Evolutionary conservation across 2,797 vertebrate genomes (phyloP).

Genomic region (Aeoliscus strigatus): DNA sequence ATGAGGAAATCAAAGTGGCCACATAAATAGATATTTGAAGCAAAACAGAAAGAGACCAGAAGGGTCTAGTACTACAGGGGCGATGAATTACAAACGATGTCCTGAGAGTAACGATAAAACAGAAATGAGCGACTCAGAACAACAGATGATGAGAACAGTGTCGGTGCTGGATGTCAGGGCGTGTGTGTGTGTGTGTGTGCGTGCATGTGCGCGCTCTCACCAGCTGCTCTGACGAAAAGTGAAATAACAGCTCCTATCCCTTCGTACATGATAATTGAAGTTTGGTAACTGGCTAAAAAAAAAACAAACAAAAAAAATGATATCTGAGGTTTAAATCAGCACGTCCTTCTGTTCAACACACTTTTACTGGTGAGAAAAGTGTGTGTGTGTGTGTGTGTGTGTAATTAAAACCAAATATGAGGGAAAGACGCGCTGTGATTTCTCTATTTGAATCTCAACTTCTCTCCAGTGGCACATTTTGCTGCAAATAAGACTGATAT

Average conservation of each 20-base stretch:
- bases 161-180: slow-evolving; percentile 14
- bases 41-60: slow-evolving; percentile 40
- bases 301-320: slow-evolving; percentile 32
- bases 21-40: slow-evolving; percentile 39
- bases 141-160: slow-evolving; percentile 37
- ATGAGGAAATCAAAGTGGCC: slow-evolving; percentile 47
- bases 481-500: too few species aligned
- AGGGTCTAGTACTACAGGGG: slow-evolving; percentile 37
- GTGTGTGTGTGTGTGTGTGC: too few species aligned
- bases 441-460: too few species aligned
- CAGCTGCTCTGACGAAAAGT: slow-evolving; percentile 40
- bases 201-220: too few species aligned
- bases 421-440: too few species aligned
- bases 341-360: too few species aligned
- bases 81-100: slow-evolving; percentile 44
- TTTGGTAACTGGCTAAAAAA: slow-evolving; percentile 42
- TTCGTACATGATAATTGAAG: slow-evolving; percentile 59
- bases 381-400: background rate
- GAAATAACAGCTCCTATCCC: slow-evolving; percentile 39
- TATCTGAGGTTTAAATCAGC: too few species aligned
- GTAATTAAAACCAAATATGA: too few species aligned
- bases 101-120: too few species aligned
- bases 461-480: too few species aligned
- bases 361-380: background rate
- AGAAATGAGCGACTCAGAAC: slow-evolving; percentile 21